Conservation (phyloP, 2,113 vertebrate genomes). For the Naja naja region DNA sequence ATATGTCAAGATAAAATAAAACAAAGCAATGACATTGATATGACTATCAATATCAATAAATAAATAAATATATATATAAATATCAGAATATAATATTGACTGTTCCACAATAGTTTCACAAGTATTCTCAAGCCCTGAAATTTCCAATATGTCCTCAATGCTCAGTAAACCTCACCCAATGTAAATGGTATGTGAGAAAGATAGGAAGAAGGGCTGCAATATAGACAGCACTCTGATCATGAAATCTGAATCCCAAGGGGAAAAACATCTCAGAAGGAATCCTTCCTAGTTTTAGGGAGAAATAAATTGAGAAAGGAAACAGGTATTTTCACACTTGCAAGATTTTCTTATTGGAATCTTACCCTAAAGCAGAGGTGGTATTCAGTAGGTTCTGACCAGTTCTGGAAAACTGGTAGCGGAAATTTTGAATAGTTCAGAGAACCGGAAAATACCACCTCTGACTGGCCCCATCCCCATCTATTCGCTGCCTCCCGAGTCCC, state of each 20-base stretch:
- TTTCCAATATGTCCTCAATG: not conserved
- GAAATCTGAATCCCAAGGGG: not conserved
- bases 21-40: not conserved
- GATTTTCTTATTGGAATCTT: not conserved
- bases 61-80: too few species aligned
- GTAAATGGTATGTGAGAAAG: not conserved
- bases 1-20: slow-evolving; percentile 4
- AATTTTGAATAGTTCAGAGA: too few species aligned
- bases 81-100: not conserved
- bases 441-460: too few species aligned
- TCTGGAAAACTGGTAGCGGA: too few species aligned
- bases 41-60: not conserved
- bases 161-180: not conserved
- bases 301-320: not conserved
- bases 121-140: not conserved
- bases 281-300: not conserved
- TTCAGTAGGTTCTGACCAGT: too few species aligned
- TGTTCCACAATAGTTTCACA: not conserved
- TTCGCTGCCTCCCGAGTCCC: too few species aligned
- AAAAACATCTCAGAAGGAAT: not conserved
- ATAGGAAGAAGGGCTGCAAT: not conserved
- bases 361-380: not conserved
- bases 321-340: not conserved
- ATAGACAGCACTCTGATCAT: not conserved
- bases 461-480: too few species aligned